These are phyloP conservation scores for Trypoxylon attenuatum DNA, from an alignment of 2,888 invertebrate species.

Conservation along the genomic window DNA sequence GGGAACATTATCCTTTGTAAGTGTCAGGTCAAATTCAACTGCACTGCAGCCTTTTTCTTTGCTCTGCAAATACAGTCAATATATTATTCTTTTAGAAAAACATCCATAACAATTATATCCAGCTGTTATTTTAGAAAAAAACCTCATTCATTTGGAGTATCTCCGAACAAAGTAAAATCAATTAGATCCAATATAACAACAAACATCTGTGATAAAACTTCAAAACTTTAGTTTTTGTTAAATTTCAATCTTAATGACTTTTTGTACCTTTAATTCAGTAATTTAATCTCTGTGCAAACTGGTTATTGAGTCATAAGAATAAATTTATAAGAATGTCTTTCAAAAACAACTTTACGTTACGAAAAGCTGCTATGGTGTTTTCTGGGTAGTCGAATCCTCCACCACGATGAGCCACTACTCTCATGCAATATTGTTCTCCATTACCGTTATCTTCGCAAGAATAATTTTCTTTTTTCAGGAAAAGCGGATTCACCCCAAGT, in stretches of 20 bases:
- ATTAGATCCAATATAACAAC: no score
- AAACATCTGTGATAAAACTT: no score
- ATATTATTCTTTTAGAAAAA: background rate
- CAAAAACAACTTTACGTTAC: conserved; percentile 76
- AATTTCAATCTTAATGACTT: conserved; percentile 12
- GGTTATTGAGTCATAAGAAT: no score
- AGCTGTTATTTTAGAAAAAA: no score
- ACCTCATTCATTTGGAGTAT: no score
- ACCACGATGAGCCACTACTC: conserved; percentile 85
- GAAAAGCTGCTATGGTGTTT: conserved; percentile 85
- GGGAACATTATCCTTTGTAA: conserved; percentile 85
- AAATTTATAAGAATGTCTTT: conserved; percentile 14
- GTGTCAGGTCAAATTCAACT: conserved; percentile 85
- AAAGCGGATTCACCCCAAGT: conserved; percentile 65
- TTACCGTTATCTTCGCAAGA: conserved; percentile 51
- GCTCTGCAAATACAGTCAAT: conserved; percentile 77
- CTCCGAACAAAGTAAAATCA: no score
- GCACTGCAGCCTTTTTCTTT: conserved; percentile 83
- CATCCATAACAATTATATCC: no score
- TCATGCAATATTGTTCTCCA: conserved; percentile 72
- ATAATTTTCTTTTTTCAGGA: conserved; percentile 47
- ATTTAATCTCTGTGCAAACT: conserved; percentile 13
- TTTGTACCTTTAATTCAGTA: conserved; percentile 38
- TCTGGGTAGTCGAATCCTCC: conserved; percentile 87
- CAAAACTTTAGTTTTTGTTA: background rate